Conservation (phyloP, 37 sponge, comb jelly and placozoan genomes). For the Geodia barretti region DNA sequence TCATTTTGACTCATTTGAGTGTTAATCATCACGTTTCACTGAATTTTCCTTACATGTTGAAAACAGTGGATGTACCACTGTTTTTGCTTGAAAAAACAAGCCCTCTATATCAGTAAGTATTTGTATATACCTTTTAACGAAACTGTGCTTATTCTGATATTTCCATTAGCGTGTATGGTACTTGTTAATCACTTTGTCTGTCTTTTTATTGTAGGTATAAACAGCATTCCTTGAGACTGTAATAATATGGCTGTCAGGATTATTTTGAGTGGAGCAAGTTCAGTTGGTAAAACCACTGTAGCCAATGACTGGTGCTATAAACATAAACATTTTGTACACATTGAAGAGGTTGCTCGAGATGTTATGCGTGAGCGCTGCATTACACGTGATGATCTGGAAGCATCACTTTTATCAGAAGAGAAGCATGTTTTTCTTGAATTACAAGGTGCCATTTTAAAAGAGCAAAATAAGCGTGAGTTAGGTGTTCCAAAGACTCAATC, state of each 20-base stretch:
- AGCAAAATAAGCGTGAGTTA: slow-evolving; percentile 55
- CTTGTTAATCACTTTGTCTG: too few species aligned
- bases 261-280: slow-evolving; percentile 79
- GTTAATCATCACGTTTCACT: too few species aligned
- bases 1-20: too few species aligned
- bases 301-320: slow-evolving; percentile 60
- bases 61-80: too few species aligned
- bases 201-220: too few species aligned
- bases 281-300: slow-evolving; percentile 76
- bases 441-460: slow-evolving; percentile 53
- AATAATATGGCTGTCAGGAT: slow-evolving; percentile 56
- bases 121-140: too few species aligned
- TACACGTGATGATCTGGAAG: slow-evolving; percentile 31
- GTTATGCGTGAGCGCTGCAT: slow-evolving; percentile 49
- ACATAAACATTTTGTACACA: slow-evolving; percentile 42
- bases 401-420: slow-evolving; percentile 37
- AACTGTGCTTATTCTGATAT: too few species aligned
- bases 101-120: too few species aligned
- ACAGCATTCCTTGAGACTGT: background rate
- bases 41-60: too few species aligned
- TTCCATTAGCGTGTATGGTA: too few species aligned
- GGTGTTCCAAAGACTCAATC: background rate
- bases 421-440: slow-evolving; percentile 56
- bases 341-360: slow-evolving; percentile 62
- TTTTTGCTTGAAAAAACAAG: too few species aligned